Conservation (phyloP, 2,888 invertebrate genomes). For the Melinaea menophilus region DNA sequence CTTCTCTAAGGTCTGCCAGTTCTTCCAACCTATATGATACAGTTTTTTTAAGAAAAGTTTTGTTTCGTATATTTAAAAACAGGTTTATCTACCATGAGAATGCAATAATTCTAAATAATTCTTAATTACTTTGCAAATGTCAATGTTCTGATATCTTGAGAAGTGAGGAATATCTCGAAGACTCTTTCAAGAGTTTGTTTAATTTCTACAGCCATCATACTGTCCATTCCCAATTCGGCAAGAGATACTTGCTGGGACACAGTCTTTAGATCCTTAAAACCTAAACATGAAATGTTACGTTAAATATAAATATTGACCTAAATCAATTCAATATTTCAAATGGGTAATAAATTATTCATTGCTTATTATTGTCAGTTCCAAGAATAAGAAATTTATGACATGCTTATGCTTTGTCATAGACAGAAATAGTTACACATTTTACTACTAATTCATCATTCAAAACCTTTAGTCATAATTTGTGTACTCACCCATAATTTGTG, state of each 20-base stretch:
- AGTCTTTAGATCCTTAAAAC: conserved; percentile 82
- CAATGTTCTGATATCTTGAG: conserved; percentile 89
- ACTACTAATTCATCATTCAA: too few species aligned
- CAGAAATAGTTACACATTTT: too few species aligned
- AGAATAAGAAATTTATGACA: too few species aligned
- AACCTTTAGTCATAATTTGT: conserved; percentile 27
- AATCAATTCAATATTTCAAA: too few species aligned
- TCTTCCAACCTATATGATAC: conserved; percentile 62
- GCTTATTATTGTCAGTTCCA: too few species aligned
- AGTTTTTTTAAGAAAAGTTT: neutral
- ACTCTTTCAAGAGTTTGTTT: conserved; percentile 94
- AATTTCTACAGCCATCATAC: conserved; percentile 97
- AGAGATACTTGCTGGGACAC: conserved; percentile 84
- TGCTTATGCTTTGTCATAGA: too few species aligned
- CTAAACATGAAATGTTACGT: conserved; percentile 41
- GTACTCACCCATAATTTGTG: conserved; percentile 79
- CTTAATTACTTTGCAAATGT: conserved; percentile 81
- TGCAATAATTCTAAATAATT: neutral
- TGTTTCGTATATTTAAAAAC: neutral
- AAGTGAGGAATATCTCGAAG: conserved; percentile 90
- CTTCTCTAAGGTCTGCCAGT: conserved; percentile 71
- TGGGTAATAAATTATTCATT: too few species aligned
- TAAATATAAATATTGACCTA: too few species aligned
- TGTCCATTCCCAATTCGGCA: conserved; percentile 97
- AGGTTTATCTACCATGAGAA: neutral